Percentiles rank a stretch among this genome's conserved stretches.
These are phyloP conservation scores for Maylandia zebra DNA, from an alignment of 2,113 vertebrate species.

Conservation along the genomic window DNA sequence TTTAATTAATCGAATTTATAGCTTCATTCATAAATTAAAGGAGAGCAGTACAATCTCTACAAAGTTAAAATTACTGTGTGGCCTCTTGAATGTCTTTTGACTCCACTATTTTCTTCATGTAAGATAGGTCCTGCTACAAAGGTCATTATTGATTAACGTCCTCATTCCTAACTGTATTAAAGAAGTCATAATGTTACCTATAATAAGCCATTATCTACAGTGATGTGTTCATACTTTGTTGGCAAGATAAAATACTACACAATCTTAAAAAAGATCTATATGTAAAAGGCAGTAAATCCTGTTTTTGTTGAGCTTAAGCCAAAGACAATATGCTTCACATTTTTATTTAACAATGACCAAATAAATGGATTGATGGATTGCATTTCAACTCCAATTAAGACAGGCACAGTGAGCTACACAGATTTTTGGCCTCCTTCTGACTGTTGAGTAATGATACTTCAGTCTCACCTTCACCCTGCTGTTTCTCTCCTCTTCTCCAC, in stretches of 20 bases:
- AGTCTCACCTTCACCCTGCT: conserved; percentile 29
- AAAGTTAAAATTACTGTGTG: not conserved
- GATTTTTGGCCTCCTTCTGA: not conserved
- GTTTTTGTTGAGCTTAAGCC: rapidly evolving
- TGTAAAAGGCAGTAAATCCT: not conserved
- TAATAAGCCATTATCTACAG: not conserved
- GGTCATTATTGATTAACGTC: not conserved
- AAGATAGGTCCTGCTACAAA: not conserved
- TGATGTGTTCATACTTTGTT: not conserved
- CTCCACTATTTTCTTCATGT: not conserved
- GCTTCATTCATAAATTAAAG: not conserved
- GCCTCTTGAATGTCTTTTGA: not conserved
- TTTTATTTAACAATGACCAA: not conserved
- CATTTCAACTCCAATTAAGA: not conserved
- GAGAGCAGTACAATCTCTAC: not conserved
- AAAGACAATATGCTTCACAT: not conserved
- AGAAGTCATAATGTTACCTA: not conserved
- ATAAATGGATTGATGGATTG: not conserved
- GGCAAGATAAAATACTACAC: not conserved
- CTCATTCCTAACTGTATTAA: not conserved
- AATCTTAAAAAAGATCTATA: not conserved
- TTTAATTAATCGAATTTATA: not conserved
- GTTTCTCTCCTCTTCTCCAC: conserved; percentile 26
- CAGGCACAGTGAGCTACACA: not conserved
- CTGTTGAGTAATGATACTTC: not conserved